Percentiles rank a stretch among this genome's conserved stretches.
phyloP scores from a whole-genome alignment of 2,888 invertebrate genomes.

The Philereme transversata region DNA sequence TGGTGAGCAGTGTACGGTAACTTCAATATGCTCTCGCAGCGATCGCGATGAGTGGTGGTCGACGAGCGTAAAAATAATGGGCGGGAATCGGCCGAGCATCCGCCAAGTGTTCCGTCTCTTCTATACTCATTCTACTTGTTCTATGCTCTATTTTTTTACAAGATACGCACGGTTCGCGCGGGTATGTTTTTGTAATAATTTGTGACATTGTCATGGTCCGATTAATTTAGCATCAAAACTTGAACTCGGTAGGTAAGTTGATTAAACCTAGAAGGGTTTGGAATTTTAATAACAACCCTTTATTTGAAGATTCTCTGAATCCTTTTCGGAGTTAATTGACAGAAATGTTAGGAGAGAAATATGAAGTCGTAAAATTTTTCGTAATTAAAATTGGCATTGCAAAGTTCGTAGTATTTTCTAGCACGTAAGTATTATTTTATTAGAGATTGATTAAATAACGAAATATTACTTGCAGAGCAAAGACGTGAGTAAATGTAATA shows the following conservation, averaged over 20 bases:
- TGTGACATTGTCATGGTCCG: constrained; percentile 4
- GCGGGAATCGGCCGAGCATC: constrained; percentile 52
- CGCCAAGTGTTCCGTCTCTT: constrained; percentile 22
- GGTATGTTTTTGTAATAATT: too few species aligned
- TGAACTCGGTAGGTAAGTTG: not conserved
- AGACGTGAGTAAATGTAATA: too few species aligned
- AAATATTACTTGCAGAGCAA: too few species aligned
- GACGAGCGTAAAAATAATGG: constrained; percentile 81
- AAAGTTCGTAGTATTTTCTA: too few species aligned
- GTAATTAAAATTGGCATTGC: not conserved
- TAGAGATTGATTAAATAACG: too few species aligned
- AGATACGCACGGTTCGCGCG: too few species aligned
- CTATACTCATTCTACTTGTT: not conserved
- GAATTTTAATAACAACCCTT: constrained; percentile 10
- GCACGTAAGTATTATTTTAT: too few species aligned
- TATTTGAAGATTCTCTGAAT: constrained; percentile 31
- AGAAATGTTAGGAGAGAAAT: constrained; percentile 22
- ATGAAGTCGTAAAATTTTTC: not conserved
- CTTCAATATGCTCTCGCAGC: constrained; percentile 41
- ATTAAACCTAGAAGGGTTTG: not conserved
- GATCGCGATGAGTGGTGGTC: constrained; percentile 63
- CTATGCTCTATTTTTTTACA: not conserved
- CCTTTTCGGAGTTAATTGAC: constrained; percentile 32
- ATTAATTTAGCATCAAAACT: constrained; percentile 7
- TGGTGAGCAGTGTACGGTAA: constrained; percentile 37